Evolutionary conservation across 2,113 vertebrate genomes (phyloP).

Genomic region (Tupaia tana): DNA sequence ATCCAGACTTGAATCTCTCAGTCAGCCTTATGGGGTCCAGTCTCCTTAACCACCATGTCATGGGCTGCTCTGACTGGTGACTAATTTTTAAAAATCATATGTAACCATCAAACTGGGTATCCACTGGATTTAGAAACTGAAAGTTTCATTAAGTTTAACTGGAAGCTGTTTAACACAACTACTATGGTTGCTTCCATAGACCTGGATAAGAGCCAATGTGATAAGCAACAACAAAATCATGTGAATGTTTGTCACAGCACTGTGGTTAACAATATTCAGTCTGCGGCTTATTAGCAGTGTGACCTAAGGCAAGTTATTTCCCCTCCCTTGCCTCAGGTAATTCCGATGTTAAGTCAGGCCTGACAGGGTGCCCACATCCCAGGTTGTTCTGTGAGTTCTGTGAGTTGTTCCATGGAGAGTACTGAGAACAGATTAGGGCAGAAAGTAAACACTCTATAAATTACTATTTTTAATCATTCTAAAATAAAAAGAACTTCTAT

Average conservation of each 20-base stretch:
- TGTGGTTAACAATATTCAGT: not conserved
- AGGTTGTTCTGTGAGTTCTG: not conserved
- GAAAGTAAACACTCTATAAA: not conserved
- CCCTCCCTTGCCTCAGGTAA: not conserved
- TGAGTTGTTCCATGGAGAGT: not conserved
- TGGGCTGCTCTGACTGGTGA: no score
- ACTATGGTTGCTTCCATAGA: not conserved
- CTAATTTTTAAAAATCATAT: not conserved
- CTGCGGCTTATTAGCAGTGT: not conserved
- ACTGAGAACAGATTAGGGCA: not conserved
- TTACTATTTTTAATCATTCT: slow-evolving; percentile 26
- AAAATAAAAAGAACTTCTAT: not conserved
- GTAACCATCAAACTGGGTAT: not conserved
- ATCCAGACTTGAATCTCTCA: no score
- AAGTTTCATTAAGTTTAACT: not conserved
- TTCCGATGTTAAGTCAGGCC: not conserved
- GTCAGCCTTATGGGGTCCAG: no score
- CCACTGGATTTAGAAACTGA: not conserved
- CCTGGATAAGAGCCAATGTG: not conserved
- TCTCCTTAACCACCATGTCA: no score
- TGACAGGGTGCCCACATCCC: not conserved
- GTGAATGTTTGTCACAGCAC: not conserved
- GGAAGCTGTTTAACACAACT: not conserved
- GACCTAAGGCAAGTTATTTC: not conserved
- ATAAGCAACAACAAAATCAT: not conserved